Base-by-base conservation (phyloP, 2,888 invertebrate species). In the Nemurella pictetii region DNA sequence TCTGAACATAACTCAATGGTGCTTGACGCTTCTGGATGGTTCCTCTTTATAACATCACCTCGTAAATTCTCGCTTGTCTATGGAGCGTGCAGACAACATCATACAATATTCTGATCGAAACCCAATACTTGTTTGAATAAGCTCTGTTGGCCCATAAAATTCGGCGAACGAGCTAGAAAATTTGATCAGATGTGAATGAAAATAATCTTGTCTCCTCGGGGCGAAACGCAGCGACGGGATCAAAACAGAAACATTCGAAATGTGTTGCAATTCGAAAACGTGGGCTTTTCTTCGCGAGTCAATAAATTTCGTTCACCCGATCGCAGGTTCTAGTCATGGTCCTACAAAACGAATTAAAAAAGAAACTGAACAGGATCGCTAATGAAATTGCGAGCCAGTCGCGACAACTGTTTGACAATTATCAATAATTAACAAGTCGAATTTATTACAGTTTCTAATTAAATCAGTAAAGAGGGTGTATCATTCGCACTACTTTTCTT, bases 321-420 rank as follows among this genome's bases (percentile, higher is more conserved):
- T 55, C 20, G 15, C 55, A 55, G 55, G 55, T 3, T 20, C 55
- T 55, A 12, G 3, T 20, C 55, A 20, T 55, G 55, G 75, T 26
- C 27, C 7, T 27, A 2, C 25, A 75, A 75, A 75, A 27, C 75
- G 27, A 26, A 75, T 25, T 75, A 2, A 27, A 75, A 75, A 29
- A 75, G 25, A 9, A 2, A 25, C 5, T n/a, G 55, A 55, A 12
- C 20, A 55, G 55, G 20, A 55, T 12, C 55, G 55, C 9, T 55
- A 55, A 55, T 55, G 9, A 55, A 55, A 55, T 55, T 75, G 29
- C 75, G 2, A 75, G 75, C 1, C 29, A 75, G 12, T 75, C 25
- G 75, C 2, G 75, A 75, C 75, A 75, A 26, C 75, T 75, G 27
- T 27, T 75, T 75, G 29, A 75, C 75, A 75, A 75, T 75, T 75